Evolutionary conservation across 2,113 vertebrate species (phyloP).

Genomic region (Kryptolebias marmoratus): DNA sequence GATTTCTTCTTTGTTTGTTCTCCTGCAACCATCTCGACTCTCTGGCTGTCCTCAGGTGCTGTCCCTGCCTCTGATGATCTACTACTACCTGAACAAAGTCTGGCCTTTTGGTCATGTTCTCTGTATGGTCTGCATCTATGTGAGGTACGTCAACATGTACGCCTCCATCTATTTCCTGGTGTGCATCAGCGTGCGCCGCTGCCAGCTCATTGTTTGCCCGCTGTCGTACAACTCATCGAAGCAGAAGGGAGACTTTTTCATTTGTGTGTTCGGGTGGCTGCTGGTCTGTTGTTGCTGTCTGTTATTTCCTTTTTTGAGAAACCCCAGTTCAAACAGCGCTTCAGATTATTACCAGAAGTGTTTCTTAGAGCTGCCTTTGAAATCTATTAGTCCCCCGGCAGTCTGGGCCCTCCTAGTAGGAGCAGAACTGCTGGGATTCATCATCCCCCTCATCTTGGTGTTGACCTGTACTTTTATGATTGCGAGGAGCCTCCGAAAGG

Average conservation of each 20-base stretch:
- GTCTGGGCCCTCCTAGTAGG: conserved; percentile 81
- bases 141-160: conserved; percentile 99
- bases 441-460: conserved; percentile 87
- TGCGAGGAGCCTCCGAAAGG: conserved; percentile 82
- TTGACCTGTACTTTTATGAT: conserved; percentile 89
- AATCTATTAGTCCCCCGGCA: conserved; percentile 51
- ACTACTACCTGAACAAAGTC: conserved; percentile 89
- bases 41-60: conserved; percentile 77
- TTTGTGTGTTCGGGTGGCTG: conserved; percentile 87
- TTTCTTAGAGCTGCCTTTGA: conserved; percentile 90
- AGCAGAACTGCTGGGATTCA: conserved; percentile 87
- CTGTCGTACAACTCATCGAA: conserved; percentile 79
- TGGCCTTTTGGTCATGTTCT: conserved; percentile 88
- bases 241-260: conserved; percentile 79
- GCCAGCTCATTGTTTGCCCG: conserved; percentile 88
- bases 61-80: conserved; percentile 92
- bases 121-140: conserved; percentile 96
- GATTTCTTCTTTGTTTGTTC: background rate
- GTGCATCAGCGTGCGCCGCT: conserved; percentile 90
- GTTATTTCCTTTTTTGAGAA: conserved; percentile 88
- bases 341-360: conserved; percentile 61
- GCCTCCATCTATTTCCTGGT: conserved; percentile 96
- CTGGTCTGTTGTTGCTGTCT: conserved; percentile 88
- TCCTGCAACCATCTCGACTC: too few species aligned
- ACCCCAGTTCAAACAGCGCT: background rate